phyloP scores from a whole-genome alignment of 2,797 vertebrate genomes.

The Mormyrus proboscirostris region DNA sequence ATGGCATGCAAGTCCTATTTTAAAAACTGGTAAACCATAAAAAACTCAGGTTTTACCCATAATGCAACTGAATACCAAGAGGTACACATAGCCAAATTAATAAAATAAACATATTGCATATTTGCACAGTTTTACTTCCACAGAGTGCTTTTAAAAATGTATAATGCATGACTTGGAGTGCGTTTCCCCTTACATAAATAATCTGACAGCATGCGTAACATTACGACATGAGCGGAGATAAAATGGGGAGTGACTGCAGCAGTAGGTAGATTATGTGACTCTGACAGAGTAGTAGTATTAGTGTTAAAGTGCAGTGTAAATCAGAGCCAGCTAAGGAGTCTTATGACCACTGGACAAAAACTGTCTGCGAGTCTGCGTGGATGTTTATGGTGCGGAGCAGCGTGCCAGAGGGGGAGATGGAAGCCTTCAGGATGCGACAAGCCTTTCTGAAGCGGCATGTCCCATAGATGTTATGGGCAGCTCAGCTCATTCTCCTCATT shows the following conservation, averaged over 20 bases:
- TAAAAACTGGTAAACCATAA: neutral
- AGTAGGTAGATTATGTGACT: neutral
- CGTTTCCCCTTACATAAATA: neutral
- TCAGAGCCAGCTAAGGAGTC: neutral
- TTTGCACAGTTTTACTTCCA: neutral
- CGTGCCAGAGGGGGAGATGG: neutral
- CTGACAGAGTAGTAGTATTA: neutral
- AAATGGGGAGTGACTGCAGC: neutral
- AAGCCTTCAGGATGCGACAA: neutral
- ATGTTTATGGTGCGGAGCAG: neutral
- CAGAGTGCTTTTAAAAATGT: neutral
- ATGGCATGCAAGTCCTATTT: neutral
- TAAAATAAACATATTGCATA: neutral
- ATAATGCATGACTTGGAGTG: neutral
- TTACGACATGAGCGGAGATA: neutral
- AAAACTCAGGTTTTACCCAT: neutral
- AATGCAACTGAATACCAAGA: neutral
- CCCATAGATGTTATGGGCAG: neutral
- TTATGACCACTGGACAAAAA: neutral
- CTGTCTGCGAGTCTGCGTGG: neutral
- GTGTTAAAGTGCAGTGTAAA: neutral
- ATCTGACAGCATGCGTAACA: neutral
- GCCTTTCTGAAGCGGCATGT: neutral
- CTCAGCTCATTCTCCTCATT: neutral
- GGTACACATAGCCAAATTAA: neutral